These are phyloP conservation scores for Chaenocephalus aceratus DNA, from an alignment of 2,113 vertebrate genomes.

Conservation along the genomic window DNA sequence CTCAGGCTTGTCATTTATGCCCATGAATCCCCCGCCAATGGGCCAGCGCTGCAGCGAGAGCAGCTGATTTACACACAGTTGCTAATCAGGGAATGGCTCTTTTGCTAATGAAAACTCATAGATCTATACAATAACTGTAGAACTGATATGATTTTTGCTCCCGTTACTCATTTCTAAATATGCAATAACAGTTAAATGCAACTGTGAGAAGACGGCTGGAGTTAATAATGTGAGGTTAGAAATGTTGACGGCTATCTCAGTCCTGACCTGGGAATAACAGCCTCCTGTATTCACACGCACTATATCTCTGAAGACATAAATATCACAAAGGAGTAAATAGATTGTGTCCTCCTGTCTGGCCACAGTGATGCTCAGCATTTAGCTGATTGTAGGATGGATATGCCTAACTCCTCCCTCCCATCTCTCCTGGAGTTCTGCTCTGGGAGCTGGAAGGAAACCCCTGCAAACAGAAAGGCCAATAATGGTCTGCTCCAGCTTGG, in stretches of 20 bases:
- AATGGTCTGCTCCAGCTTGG: slow-evolving; percentile 60
- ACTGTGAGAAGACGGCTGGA: slow-evolving; percentile 30
- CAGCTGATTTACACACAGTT: slow-evolving; percentile 81
- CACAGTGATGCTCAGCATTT: slow-evolving; percentile 65
- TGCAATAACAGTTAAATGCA: slow-evolving; percentile 58
- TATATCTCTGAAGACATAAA: slow-evolving; percentile 66
- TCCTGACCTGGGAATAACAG: slow-evolving; percentile 14
- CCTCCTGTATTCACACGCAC: slow-evolving; percentile 18
- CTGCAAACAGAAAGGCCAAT: slow-evolving; percentile 57
- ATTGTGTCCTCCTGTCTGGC: slow-evolving; percentile 42
- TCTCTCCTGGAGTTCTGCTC: slow-evolving; percentile 20
- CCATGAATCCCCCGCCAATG: slow-evolving; percentile 65
- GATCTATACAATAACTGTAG: slow-evolving; percentile 76
- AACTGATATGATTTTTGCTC: slow-evolving; percentile 72
- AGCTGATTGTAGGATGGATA: slow-evolving; percentile 75
- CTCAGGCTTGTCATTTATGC: slow-evolving; percentile 69
- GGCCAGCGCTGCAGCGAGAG: slow-evolving; percentile 35
- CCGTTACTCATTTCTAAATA: slow-evolving; percentile 80
- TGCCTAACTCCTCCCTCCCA: slow-evolving; percentile 37
- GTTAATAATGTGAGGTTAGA: slow-evolving; percentile 46
- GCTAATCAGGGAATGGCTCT: slow-evolving; percentile 85
- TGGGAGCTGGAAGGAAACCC: slow-evolving; percentile 52
- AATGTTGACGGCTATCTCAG: slow-evolving; percentile 36
- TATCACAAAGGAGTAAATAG: slow-evolving; percentile 71
- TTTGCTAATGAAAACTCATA: slow-evolving; percentile 86